Evolutionary conservation across 2,888 invertebrate genomes (phyloP).

Genomic region (Flexamia atlantica): DNA sequence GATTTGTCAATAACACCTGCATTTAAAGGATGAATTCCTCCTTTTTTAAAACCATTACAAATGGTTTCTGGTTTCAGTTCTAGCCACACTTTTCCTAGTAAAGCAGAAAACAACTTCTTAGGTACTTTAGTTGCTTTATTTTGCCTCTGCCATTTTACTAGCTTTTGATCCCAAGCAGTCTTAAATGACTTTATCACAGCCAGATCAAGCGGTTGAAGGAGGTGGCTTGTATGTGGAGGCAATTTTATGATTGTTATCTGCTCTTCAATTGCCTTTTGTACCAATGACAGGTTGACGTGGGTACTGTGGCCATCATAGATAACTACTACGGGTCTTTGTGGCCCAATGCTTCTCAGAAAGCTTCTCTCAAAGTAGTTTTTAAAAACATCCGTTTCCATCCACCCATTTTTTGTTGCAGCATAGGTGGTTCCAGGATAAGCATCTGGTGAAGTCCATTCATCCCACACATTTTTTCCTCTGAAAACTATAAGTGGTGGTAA

Average conservation of each 20-base stretch:
- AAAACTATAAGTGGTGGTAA: constrained; percentile 72
- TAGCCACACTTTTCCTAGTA: constrained; percentile 68
- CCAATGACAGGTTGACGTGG: constrained; percentile 51
- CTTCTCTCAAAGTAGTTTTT: constrained; percentile 69
- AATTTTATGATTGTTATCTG: constrained; percentile 64
- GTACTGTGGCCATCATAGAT: constrained; percentile 66
- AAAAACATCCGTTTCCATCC: constrained; percentile 72
- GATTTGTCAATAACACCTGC: constrained; percentile 59
- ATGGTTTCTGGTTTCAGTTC: constrained; percentile 67
- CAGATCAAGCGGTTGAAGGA: constrained; percentile 70
- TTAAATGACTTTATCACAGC: constrained; percentile 70
- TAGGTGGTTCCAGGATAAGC: constrained; percentile 70
- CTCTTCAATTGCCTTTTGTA: constrained; percentile 54
- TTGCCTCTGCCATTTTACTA: constrained; percentile 69
- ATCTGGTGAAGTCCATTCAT: constrained; percentile 71
- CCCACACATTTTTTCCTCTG: constrained; percentile 72
- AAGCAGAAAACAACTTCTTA: constrained; percentile 33
- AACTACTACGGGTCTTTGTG: constrained; percentile 66
- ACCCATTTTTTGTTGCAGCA: constrained; percentile 71
- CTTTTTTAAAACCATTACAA: constrained; percentile 69
- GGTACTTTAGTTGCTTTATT: constrained; percentile 67
- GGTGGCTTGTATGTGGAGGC: constrained; percentile 69
- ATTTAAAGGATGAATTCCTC: constrained; percentile 70
- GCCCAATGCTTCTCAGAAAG: constrained; percentile 53
- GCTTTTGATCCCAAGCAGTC: constrained; percentile 68